Evolutionary conservation across 2,113 vertebrate genomes (phyloP).

Genomic region (Eonycteris spelaea): DNA sequence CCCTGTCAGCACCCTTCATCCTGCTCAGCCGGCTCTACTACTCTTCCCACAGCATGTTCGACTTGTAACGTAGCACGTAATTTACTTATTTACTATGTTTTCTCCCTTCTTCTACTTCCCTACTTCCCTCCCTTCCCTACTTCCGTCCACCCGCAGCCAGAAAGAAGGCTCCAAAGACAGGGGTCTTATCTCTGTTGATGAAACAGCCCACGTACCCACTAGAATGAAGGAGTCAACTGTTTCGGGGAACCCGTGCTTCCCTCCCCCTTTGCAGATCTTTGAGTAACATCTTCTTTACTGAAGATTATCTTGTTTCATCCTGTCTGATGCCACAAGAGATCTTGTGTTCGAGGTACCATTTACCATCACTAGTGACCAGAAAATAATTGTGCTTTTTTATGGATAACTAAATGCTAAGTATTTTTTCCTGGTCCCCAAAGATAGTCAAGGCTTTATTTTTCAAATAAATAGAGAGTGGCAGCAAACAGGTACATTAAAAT

Average conservation of each 20-base stretch:
- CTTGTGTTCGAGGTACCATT: neutral
- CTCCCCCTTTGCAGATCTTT: neutral
- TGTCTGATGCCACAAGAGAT: neutral
- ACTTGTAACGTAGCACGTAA: neutral
- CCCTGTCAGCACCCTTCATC: neutral
- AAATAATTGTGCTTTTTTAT: slow-evolving; percentile 8
- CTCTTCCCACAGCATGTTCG: neutral
- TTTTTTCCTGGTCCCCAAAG: slow-evolving; percentile 2
- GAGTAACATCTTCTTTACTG: neutral
- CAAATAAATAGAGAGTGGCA: neutral
- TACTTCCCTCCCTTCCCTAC: no score
- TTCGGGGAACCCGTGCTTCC: neutral
- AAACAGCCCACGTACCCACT: neutral
- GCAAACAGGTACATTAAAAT: slow-evolving; percentile 18
- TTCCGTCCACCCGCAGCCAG: neutral
- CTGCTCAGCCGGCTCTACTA: neutral
- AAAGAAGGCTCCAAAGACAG: neutral
- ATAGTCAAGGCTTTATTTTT: neutral
- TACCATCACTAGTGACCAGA: neutral
- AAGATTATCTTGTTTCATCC: neutral
- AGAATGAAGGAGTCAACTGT: neutral
- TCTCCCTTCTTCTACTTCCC: neutral
- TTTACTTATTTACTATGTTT: neutral
- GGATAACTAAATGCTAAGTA: neutral
- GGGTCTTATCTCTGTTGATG: neutral